Conservation (phyloP, 92 coral and sea anemone genomes). For the Plumapathes pennacea region DNA sequence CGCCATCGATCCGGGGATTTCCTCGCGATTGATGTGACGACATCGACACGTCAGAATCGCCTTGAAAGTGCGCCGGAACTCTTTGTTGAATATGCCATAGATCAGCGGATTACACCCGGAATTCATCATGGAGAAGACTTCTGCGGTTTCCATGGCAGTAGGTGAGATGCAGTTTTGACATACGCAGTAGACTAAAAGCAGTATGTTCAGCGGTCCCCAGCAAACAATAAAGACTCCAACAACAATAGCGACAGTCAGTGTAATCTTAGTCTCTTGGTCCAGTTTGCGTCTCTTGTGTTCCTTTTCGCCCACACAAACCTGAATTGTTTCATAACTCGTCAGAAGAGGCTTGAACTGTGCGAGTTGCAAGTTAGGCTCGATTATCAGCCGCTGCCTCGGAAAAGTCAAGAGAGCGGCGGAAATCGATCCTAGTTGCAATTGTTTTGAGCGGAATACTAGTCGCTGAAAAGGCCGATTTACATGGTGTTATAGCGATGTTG, state of each 20-base stretch:
- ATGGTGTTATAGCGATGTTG: no score
- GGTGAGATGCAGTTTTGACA: slow-evolving; percentile 77
- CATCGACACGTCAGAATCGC: slow-evolving; percentile 57
- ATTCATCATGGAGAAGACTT: slow-evolving; percentile 66
- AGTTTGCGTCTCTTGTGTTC: slow-evolving; percentile 49
- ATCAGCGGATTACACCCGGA: slow-evolving; percentile 84
- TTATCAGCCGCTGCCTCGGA: no score
- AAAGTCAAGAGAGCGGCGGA: no score
- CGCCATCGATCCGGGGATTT: slow-evolving; percentile 15
- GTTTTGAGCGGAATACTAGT: no score
- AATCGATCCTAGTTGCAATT: no score
- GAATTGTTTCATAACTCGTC: no score
- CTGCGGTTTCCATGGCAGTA: slow-evolving; percentile 59
- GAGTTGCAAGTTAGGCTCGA: no score
- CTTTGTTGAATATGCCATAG: slow-evolving; percentile 68
- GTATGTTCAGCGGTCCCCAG: slow-evolving; percentile 82
- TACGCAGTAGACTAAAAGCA: slow-evolving; percentile 67
- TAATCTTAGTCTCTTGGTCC: slow-evolving; percentile 75
- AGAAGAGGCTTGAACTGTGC: no score
- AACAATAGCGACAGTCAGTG: slow-evolving; percentile 71
- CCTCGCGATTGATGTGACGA: slow-evolving; percentile 25
- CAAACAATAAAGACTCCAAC: slow-evolving; percentile 78
- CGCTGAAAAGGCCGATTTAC: no score
- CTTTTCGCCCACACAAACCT: slow-evolving; percentile 65
- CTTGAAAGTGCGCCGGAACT: slow-evolving; percentile 71